Evolutionary conservation across 1,140 invertebrate genomes (phyloP).

Genomic region (Ceratina australensis): DNA sequence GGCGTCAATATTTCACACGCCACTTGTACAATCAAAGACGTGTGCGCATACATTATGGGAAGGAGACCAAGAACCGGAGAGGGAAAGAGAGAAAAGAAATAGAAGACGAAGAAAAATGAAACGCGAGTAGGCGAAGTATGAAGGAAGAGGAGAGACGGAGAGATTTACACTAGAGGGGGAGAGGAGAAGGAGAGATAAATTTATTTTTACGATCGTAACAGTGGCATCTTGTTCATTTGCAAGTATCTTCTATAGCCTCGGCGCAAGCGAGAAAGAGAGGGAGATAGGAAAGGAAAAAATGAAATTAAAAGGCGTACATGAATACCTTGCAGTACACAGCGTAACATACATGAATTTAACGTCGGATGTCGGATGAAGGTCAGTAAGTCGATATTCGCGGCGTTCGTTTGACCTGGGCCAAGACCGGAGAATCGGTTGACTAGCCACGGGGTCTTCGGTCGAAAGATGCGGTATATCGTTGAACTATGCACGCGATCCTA

Average conservation of each 20-base stretch:
- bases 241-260: conserved; percentile 37
- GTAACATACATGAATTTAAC: conserved; percentile 34
- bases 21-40: conserved; percentile 62
- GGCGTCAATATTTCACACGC: conserved; percentile 20
- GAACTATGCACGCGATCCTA: neutral
- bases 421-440: neutral
- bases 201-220: conserved; percentile 60
- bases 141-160: neutral
- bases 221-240: conserved; percentile 52
- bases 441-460: neutral
- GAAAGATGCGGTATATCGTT: neutral
- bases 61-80: conserved; percentile 5
- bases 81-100: neutral
- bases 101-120: conserved; percentile 3
- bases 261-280: conserved; percentile 3
- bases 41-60: conserved; percentile 48
- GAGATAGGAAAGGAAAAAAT: conserved; percentile 16
- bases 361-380: conserved; percentile 35
- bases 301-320: conserved; percentile 48
- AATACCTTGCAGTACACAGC: neutral
- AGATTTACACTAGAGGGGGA: neutral
- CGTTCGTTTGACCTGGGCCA: conserved; percentile 4
- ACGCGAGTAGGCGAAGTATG: neutral
- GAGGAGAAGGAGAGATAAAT: conserved; percentile 45
- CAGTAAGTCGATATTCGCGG: conserved; percentile 50